A percentile compares a stretch with the other conserved stretches of the same genome.
phyloP scores from a whole-genome alignment of 2,888 invertebrate species.

The Tillus elongatus region DNA sequence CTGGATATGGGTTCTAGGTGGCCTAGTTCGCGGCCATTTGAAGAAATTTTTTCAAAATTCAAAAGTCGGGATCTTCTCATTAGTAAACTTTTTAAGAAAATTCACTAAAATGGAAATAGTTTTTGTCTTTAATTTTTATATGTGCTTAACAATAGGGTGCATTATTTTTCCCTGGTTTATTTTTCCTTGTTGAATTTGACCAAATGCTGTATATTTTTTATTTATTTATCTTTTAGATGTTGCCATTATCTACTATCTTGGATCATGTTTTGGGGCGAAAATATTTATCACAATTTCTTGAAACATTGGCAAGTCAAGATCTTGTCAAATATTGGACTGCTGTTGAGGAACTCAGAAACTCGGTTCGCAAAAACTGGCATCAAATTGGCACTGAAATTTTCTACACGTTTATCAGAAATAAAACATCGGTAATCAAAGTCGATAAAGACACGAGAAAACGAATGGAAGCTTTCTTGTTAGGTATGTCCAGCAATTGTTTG shows the following conservation, averaged over 20 bases:
- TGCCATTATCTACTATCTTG: conserved; percentile 63
- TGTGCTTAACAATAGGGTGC: too few species aligned
- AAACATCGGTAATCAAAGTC: conserved; percentile 71
- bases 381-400: conserved; percentile 87
- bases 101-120: too few species aligned
- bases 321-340: conserved; percentile 79
- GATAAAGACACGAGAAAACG: conserved; percentile 71
- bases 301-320: conserved; percentile 75
- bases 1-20: too few species aligned
- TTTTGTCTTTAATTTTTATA: too few species aligned
- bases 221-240: conserved; percentile 47
- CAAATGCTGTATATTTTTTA: too few species aligned
- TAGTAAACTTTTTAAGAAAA: too few species aligned
- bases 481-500: conserved; percentile 20
- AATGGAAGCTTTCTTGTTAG: conserved; percentile 76
- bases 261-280: conserved; percentile 72
- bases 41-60: too few species aligned
- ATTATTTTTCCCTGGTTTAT: too few species aligned
- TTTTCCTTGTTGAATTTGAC: too few species aligned
- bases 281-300: conserved; percentile 70
- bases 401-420: conserved; percentile 77
- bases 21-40: too few species aligned
- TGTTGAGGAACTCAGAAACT: conserved; percentile 71
- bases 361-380: conserved; percentile 71
- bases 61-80: too few species aligned